Conservation (phyloP, 2,888 invertebrate species). For the Leptopilina drosophilae region DNA sequence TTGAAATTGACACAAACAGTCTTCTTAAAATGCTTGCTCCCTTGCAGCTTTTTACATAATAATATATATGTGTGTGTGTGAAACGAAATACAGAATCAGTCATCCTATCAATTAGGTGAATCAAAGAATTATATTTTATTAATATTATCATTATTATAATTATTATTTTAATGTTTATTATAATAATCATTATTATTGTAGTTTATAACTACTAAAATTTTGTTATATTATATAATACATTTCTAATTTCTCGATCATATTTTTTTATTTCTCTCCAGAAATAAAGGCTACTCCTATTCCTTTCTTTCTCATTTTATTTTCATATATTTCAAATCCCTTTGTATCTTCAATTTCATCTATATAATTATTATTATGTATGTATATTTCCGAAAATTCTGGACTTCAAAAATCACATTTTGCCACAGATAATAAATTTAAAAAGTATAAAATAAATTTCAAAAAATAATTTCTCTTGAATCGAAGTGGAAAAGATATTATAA, state of each 20-base stretch:
- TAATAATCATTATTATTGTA: conserved; percentile 34
- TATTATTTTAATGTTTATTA: too few species aligned
- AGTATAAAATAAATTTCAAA: too few species aligned
- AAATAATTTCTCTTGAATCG: too few species aligned
- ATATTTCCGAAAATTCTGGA: too few species aligned
- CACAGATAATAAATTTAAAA: too few species aligned
- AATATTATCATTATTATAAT: not conserved
- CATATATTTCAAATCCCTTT: conserved; percentile 42
- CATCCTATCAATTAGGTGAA: conserved; percentile 60
- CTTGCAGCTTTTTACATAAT: conserved; percentile 67
- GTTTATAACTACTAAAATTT: conserved; percentile 57
- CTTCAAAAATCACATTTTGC: too few species aligned
- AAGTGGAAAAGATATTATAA: too few species aligned
- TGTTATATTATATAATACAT: conserved; percentile 40
- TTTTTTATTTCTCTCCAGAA: conserved; percentile 44
- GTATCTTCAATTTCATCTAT: not conserved
- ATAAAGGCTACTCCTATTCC: conserved; percentile 23
- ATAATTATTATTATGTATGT: too few species aligned
- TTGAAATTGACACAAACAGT: conserved; percentile 76
- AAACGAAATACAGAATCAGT: conserved; percentile 71
- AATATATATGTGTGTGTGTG: conserved; percentile 52
- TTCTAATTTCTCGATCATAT: conserved; percentile 42
- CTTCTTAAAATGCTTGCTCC: conserved; percentile 75
- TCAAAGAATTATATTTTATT: conserved; percentile 46
- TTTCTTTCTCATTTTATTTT: conserved; percentile 14